Percentiles rank a stretch among this genome's conserved stretches.
Conservation (phyloP, 2,797 vertebrate genomes). For the Anguilla pacifica region DNA sequence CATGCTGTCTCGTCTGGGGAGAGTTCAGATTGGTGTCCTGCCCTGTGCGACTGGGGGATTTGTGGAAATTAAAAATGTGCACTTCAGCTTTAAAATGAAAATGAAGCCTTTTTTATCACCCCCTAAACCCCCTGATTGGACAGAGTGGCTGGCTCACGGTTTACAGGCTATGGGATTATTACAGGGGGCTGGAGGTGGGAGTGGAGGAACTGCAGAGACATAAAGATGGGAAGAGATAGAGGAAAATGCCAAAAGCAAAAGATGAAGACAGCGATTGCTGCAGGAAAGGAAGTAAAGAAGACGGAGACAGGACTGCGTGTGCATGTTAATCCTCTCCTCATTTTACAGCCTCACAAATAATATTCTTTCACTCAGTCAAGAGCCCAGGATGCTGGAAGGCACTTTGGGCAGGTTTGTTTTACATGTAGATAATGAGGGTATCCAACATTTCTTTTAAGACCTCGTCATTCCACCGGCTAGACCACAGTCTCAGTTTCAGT, state of each 20-base stretch:
- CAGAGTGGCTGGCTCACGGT: slow-evolving; percentile 12
- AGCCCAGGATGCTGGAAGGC: slow-evolving; percentile 13
- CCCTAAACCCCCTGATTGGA: slow-evolving; percentile 37
- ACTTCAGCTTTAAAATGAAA: slow-evolving; percentile 39
- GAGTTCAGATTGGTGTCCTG: slow-evolving; percentile 34
- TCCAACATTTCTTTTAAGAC: neutral
- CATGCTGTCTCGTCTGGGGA: slow-evolving; percentile 31
- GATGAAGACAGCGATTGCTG: slow-evolving; percentile 48
- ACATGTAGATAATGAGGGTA: neutral
- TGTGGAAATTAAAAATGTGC: slow-evolving; percentile 49
- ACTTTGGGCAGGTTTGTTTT: neutral
- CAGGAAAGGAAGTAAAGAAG: slow-evolving; percentile 47
- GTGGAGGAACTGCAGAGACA: slow-evolving; percentile 9
- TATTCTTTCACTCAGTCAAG: slow-evolving; percentile 15
- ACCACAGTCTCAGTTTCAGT: slow-evolving; percentile 8
- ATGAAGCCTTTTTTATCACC: slow-evolving; percentile 43
- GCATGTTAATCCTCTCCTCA: slow-evolving; percentile 24
- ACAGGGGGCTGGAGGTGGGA: slow-evolving; percentile 16
- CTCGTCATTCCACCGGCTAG: neutral
- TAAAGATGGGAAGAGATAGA: slow-evolving; percentile 42
- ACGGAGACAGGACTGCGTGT: slow-evolving; percentile 37
- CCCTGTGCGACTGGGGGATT: slow-evolving; percentile 38
- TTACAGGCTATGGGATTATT: slow-evolving; percentile 36
- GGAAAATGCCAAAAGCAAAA: slow-evolving; percentile 30
- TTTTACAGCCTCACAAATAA: slow-evolving; percentile 14